Evolutionary conservation across 2,888 invertebrate species (phyloP).

Genomic region (Tridacna crocea): DNA sequence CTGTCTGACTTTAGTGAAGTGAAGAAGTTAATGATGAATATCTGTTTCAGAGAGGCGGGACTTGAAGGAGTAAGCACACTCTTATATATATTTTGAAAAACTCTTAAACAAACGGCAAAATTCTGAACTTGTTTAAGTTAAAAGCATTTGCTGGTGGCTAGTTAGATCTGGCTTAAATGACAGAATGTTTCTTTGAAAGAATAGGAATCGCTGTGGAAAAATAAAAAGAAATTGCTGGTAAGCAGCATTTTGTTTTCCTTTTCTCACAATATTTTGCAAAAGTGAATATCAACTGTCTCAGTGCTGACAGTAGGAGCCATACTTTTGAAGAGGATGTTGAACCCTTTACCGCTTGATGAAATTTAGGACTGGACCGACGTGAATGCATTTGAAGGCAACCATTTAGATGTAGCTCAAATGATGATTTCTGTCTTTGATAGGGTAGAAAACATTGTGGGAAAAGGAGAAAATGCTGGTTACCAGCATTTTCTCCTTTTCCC

Average conservation of each 20-base stretch:
- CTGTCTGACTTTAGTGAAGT: slow-evolving; percentile 50
- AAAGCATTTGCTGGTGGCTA: too few species aligned
- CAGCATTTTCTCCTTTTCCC: neutral
- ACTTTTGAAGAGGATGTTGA: too few species aligned
- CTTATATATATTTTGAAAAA: neutral
- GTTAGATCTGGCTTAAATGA: too few species aligned
- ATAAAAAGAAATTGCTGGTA: neutral
- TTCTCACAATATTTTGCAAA: neutral
- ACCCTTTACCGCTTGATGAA: too few species aligned
- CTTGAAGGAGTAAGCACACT: slow-evolving; percentile 45
- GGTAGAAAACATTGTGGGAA: neutral
- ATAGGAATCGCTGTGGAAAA: neutral
- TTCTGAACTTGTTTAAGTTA: too few species aligned
- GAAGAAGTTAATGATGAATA: slow-evolving; percentile 45
- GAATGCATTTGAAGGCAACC: too few species aligned
- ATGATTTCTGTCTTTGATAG: neutral
- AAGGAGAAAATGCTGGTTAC: neutral
- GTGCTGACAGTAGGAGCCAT: too few species aligned
- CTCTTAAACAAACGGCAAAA: too few species aligned
- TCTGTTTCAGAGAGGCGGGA: slow-evolving; percentile 58
- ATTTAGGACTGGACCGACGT: too few species aligned
- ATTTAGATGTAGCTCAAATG: too few species aligned
- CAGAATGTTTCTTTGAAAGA: neutral
- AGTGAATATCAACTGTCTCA: too few species aligned
- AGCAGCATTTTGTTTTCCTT: neutral